phyloP scores from a whole-genome alignment of 2,797 vertebrate genomes.

The Aplochiton taeniatus region DNA sequence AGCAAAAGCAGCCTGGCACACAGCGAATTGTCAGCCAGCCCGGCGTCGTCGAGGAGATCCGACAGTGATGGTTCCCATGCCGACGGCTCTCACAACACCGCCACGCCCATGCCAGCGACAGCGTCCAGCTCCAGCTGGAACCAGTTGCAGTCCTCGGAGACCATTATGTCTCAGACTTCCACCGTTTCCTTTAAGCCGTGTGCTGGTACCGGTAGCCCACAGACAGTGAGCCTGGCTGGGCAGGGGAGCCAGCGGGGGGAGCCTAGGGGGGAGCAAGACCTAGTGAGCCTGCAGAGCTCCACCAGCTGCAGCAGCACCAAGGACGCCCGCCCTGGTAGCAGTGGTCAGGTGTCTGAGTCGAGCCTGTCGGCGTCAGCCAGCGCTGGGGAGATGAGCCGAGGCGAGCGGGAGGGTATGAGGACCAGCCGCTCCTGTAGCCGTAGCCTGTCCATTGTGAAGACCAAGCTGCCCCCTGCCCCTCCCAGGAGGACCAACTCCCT shows the following conservation, averaged over 20 bases:
- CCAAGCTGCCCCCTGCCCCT: slow-evolving; percentile 84
- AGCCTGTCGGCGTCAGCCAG: slow-evolving; percentile 17
- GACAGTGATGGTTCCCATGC: slow-evolving; percentile 61
- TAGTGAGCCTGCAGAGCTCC: slow-evolving; percentile 65
- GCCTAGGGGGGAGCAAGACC: slow-evolving; percentile 53
- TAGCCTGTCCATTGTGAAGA: slow-evolving; percentile 89
- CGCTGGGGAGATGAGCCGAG: slow-evolving; percentile 16
- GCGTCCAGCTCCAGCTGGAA: slow-evolving; percentile 83
- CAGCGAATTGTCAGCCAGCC: slow-evolving; percentile 74
- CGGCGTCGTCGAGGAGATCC: slow-evolving; percentile 81
- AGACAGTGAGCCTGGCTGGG: slow-evolving; percentile 26
- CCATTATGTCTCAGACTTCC: slow-evolving; percentile 85
- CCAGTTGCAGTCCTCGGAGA: slow-evolving; percentile 89
- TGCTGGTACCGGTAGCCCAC: slow-evolving; percentile 43
- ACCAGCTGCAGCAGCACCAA: slow-evolving; percentile 57
- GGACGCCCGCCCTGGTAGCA: slow-evolving; percentile 25
- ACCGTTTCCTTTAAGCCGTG: slow-evolving; percentile 85
- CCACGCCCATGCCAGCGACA: slow-evolving; percentile 48
- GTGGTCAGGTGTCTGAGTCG: slow-evolving; percentile 35
- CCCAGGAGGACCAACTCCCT: slow-evolving; percentile 87
- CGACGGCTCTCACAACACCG: slow-evolving; percentile 76
- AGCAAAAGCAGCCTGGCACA: slow-evolving; percentile 84
- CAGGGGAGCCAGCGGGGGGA: slow-evolving; percentile 33
- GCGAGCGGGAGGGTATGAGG: slow-evolving; percentile 70
- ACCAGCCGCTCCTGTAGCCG: slow-evolving; percentile 78